phyloP scores from a whole-genome alignment of 2,797 vertebrate species.

The Australoheros facetus region DNA sequence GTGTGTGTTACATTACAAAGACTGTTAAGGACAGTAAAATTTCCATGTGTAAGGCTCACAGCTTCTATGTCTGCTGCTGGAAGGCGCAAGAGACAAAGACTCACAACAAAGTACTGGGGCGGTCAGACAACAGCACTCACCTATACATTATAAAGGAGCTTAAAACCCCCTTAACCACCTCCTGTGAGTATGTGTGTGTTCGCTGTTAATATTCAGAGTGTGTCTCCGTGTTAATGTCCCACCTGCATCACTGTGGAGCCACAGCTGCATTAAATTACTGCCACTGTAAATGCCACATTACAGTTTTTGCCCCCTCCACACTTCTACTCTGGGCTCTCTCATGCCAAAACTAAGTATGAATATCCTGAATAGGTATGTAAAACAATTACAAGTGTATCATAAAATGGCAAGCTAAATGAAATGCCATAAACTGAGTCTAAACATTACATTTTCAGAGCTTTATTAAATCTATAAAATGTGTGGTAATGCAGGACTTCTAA shows the following conservation, averaged over 20 bases:
- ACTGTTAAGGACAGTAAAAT: constrained; percentile 25
- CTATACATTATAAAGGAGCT: constrained; percentile 61
- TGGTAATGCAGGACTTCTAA: no score
- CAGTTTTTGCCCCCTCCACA: background rate
- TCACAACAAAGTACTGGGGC: constrained; percentile 26
- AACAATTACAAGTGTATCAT: background rate
- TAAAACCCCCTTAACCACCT: constrained; percentile 27
- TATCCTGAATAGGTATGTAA: background rate
- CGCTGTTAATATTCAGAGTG: constrained; percentile 29
- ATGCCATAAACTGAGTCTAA: background rate
- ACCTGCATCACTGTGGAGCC: constrained; percentile 22
- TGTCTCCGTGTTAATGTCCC: constrained; percentile 14
- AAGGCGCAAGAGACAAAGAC: constrained; percentile 24
- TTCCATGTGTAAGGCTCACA: constrained; percentile 47
- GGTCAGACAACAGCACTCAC: constrained; percentile 10
- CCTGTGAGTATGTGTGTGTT: constrained; percentile 6
- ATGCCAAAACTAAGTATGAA: background rate
- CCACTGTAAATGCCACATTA: background rate
- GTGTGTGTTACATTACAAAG: constrained; percentile 16
- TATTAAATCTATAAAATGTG: background rate
- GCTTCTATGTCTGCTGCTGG: background rate
- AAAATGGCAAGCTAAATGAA: background rate
- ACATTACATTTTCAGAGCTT: background rate
- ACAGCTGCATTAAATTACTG: constrained; percentile 9
- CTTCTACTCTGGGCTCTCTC: background rate